Evolutionary conservation across 2,797 vertebrate genomes (phyloP), one percentile per base, ranked within the genome.

Genomic region (Odontamblyopus lacepedii): DNA sequence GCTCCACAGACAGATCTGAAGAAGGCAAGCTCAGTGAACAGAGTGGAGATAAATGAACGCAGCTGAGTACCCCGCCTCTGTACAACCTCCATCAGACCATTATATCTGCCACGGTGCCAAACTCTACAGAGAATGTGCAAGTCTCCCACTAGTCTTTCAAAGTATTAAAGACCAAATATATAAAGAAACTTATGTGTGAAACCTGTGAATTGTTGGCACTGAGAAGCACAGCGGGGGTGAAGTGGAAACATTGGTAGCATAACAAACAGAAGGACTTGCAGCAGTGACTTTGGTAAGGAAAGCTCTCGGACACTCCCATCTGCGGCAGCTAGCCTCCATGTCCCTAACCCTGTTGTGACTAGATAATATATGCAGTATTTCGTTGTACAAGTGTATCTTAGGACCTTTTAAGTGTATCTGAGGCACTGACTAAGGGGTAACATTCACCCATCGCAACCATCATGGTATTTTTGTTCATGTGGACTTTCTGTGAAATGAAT

Each of bases 401-500:
- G 94, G 91, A 86, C 93, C 83, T 94, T 91, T 90, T 90, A 92
- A 91, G 92, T 94, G 94, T 94, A 92, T 92, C 93, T 93, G 93
- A 95, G 92, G 86, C 88, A 85, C 83, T 89, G 87, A 90, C 87
- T 84, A 84, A 67, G 83, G 91, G 84, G 82, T 93, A 85, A 87
- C 93, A 94, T 95, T 95, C 93, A 93, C 82, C 91, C 89, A 93
- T 94, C 93, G 91, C 94, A 38, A 38, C 59, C 59, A 61, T 63
- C 61, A 73, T 70, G 90, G 76, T 92, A 90, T 94, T 94, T 75
- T 69, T 73, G 75, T 90, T 72, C 55, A 92, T 82, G 95, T 96
- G 94, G 93, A 95, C 92, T 94, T 91, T 94, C 90, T 88, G 95
- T 96, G 95, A 94, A 93, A 94, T 96, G 95, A 97, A 96, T 96